Base-by-base conservation (phyloP, 1,140 invertebrate species). In the Drosophila azteca region DNA sequence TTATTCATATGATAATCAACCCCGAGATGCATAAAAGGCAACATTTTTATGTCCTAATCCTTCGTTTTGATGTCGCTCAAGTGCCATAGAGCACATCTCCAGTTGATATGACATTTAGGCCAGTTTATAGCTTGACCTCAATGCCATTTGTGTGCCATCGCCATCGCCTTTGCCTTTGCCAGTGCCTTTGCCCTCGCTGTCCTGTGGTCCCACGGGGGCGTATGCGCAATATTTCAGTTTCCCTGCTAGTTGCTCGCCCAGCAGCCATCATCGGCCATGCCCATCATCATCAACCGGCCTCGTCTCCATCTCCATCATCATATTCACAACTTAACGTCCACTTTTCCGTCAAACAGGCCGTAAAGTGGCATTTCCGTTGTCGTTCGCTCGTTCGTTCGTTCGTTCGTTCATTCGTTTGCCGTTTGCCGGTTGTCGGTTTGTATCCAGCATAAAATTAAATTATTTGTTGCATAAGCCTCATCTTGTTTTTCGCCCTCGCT, bases 281-380 rank as follows among this genome's bases (percentile, higher is more conserved):
- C 70, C 64, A 57, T 77, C 79, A 75, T 63, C 68, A 66, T 77
- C 50, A 63, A 73, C 64, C 78, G 61, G 60, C 78, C 54, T 62
- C 72, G 61, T 67, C 71, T 59, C 62, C 72, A 81, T 83, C 64
- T 79, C 64, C 75, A 79, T 84, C 80, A 79, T 84, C 77, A 79
- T 84, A 87, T 87, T 87, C 82, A 82, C 82, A 87, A 87, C 83
- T 87, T 85, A 85, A 85, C 82, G 82, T 87, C 82, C 82, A 82
- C 74, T 81, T 87, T 80, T 67, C 74, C 82, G 77, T 87, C 82
- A 87, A 87, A 87, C 82, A 87, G 82, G 82, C 82, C 82, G 82
- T 87, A 87, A 87, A 87, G 82, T 87, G 82, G 82, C 82, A 87
- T 87, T 87, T 85, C 82, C 77, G 82, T 74, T 78, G 81, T 74